These are phyloP conservation scores for Drosophila yakuba DNA, from an alignment of 1,140 invertebrate species.

Conservation along the genomic window DNA sequence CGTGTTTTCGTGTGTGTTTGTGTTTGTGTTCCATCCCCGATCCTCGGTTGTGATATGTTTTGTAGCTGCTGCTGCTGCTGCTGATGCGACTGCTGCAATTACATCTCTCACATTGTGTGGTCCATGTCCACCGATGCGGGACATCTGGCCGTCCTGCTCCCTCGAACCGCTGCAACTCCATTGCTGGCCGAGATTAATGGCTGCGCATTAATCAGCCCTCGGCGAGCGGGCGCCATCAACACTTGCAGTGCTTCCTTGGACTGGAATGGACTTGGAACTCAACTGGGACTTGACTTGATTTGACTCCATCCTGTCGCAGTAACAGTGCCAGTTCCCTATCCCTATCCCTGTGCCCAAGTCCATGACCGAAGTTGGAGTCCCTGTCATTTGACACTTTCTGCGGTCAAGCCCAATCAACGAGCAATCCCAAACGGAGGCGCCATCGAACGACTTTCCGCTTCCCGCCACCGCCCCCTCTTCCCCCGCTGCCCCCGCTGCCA, in stretches of 20 bases:
- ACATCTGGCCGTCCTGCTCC: not conserved
- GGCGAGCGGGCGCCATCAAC: conserved; percentile 64
- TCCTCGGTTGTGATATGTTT: not conserved
- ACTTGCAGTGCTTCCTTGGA: conserved; percentile 60
- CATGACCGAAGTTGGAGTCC: not conserved
- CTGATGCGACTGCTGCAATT: conserved; percentile 28
- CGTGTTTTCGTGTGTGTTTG: conserved; percentile 14
- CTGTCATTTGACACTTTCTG: conserved; percentile 78
- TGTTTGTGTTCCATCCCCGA: conserved; percentile 2
- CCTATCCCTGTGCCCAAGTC: too few species aligned
- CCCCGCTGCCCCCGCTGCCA: not conserved
- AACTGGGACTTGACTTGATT: not conserved
- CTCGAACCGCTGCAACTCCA: conserved; percentile 30
- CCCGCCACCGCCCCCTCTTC: conserved; percentile 18
- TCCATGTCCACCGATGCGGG: conserved; percentile 5
- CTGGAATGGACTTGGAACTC: too few species aligned
- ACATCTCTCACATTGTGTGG: conserved; percentile 30
- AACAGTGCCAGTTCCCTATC: not conserved
- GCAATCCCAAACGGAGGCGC: conserved; percentile 69
- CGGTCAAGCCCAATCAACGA: conserved; percentile 69
- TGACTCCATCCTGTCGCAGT: not conserved
- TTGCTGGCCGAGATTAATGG: conserved; percentile 67
- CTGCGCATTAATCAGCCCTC: conserved; percentile 65
- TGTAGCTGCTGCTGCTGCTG: not conserved
- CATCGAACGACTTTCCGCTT: conserved; percentile 30